Evolutionary conservation across 2,888 invertebrate species (phyloP), one percentile per base, ranked within the genome.

Genomic region (Halictus quadricinctus): DNA sequence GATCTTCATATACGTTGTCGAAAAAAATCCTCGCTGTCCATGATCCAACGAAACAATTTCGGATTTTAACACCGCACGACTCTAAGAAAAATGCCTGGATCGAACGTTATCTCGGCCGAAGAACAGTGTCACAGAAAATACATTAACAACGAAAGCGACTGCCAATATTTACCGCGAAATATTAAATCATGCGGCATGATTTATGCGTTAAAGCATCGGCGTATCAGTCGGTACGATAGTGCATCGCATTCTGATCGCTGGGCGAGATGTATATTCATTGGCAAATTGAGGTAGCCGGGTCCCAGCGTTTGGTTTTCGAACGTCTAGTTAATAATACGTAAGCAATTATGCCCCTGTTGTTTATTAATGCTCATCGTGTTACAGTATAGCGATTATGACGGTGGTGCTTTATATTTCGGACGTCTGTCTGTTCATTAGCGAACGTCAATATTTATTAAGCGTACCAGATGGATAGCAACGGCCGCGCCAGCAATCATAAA

Each of bases 361-460:
- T 89, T 88, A 89, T 89, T 87, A 81, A 89, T 86, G 85, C 78
- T 76, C 74, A 70, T 66, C 83, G 76, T 60, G 85, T 89, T 85
- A 88, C 83, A 79, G 80, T 84, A 76, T 80, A 75, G 72, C 84
- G 78, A 86, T 89, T 88, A 85, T 86, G 72, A 81, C 78, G 77
- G 76, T 25, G 81, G 77, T 81, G 83, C 84, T 88, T 88, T 84
- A 86, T 88, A 84, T 88, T 86, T 81, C 86, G 80, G 43, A 60
- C 76, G 78, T 70, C 72, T 79, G 79, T 70, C 80, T 80, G 83
- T 84, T 86, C 89, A 89, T 89, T 89, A 89, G 84, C 80, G 79
- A 48, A 76, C 64, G 89, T 84, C 88, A 89, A 89, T 89, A 88
- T 89, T 88, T 88, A 89, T 89, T 89, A 88, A 89, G 72, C 81